Base-by-base conservation (phyloP, 2,888 invertebrate genomes). In the Clepsis dumicolana region DNA sequence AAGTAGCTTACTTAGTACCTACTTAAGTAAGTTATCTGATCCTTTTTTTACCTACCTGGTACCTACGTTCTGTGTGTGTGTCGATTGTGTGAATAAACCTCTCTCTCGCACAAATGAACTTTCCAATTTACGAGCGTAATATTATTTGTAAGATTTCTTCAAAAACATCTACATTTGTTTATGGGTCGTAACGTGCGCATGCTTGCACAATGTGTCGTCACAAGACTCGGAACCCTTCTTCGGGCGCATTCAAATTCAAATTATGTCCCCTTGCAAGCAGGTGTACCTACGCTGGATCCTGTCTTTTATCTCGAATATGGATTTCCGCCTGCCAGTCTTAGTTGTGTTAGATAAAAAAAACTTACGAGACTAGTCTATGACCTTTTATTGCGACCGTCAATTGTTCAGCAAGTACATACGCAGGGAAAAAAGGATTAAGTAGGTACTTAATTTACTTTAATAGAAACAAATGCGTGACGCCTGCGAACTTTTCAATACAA, bases 231-330 rank as follows among this genome's bases (percentile, higher is more conserved):
- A 85, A 86, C 88, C 91, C 90, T 91, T 90, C 84, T 78, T 80
- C 72, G 78, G 77, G 72, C 73, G 74, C 79, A 88, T 89, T 92
- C 88, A 90, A 82, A 92, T 92, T 93, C 83, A 90, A 91, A 92
- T 82, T 76, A 74, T 87, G 88, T 88, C 89, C 86, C 88, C 86
- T 77, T 71, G 71, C 60, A 77, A 82, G 90, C 90, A 90, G 90
- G 87, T 88, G 90, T 82, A 88, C n/a, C n/a, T n/a, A n/a, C 77
- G 75, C 72, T 71, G 71, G 74, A 74, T 78, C 77, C 79, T 80
- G 82, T 85, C 77, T 83, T 86, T 88, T 89, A 83, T 89, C 38
- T 86, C 83, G 83, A 80, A 84, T 21, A 27, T 65, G 29, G 65
- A 32, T 86, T 91, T 89, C 90, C 89, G 87, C 80, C 85, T 75